These are phyloP conservation scores for Rhimphoctona megacephalus DNA, from an alignment of 2,888 invertebrate species.

Conservation along the genomic window DNA sequence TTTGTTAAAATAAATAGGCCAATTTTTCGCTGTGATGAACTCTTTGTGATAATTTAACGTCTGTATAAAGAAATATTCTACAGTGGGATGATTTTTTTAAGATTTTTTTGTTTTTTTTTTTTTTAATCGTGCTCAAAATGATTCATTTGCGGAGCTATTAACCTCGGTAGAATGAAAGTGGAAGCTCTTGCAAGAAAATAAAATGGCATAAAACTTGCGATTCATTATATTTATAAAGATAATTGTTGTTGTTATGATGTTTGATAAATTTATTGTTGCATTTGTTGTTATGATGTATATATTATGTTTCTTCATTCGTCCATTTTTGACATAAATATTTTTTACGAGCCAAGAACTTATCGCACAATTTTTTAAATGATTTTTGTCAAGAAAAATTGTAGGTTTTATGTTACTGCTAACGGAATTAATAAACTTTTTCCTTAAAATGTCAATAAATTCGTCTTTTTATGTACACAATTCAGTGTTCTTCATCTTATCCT, in stretches of 20 bases:
- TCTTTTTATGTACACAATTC: neutral
- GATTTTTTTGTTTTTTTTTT: neutral
- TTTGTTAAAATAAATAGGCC: neutral
- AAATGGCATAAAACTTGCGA: too few species aligned
- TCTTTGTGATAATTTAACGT: constrained; percentile 1
- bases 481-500: neutral
- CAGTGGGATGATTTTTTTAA: neutral
- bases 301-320: too few species aligned
- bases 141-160: neutral
- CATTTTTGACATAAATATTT: neutral
- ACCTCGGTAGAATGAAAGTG: too few species aligned
- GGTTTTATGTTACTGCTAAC: neutral
- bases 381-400: neutral
- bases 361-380: neutral
- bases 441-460: neutral
- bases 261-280: too few species aligned
- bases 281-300: too few species aligned
- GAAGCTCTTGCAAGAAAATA: too few species aligned
- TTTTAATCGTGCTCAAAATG: neutral
- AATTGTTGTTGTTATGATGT: too few species aligned
- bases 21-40: neutral
- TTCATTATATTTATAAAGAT: too few species aligned
- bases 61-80: neutral
- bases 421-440: neutral
- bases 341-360: neutral